phyloP scores from a whole-genome alignment of 2,797 vertebrate species.

The Muraenolepis orangiensis region DNA sequence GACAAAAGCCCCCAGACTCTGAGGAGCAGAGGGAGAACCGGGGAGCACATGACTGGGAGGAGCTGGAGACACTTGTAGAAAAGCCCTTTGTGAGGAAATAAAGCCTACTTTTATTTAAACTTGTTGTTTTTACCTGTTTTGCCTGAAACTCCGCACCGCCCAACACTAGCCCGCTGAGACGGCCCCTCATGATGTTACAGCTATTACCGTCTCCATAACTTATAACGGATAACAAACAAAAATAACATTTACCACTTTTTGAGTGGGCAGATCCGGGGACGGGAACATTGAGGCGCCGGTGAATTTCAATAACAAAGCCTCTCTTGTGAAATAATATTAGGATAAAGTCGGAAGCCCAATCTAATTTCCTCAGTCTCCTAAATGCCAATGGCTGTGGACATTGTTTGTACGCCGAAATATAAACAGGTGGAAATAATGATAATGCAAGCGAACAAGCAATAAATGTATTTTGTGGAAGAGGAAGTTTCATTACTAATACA shows the following conservation, averaged over 20 bases:
- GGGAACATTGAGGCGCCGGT: neutral
- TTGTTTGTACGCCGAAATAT: slow-evolving; percentile 21
- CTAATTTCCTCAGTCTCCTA: slow-evolving; percentile 16
- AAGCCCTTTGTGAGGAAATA: too few relatives aligned
- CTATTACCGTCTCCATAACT: neutral
- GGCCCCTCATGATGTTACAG: too few relatives aligned
- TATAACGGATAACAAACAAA: neutral
- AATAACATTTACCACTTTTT: too few relatives aligned
- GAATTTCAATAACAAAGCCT: slow-evolving; percentile 48
- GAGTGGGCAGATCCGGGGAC: too few relatives aligned
- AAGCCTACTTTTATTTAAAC: too few relatives aligned
- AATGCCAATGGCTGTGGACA: slow-evolving; percentile 36
- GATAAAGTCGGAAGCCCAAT: slow-evolving; percentile 23
- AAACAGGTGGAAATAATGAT: slow-evolving; percentile 33
- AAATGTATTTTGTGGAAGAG: slow-evolving; percentile 19
- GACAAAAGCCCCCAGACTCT: too few relatives aligned
- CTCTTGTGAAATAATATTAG: slow-evolving; percentile 27
- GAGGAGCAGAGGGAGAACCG: too few relatives aligned
- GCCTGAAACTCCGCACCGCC: too few relatives aligned
- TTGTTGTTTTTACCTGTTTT: too few relatives aligned
- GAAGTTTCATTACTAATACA: slow-evolving; percentile 15
- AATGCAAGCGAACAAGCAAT: slow-evolving; percentile 21
- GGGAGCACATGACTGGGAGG: too few relatives aligned
- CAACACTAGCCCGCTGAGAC: too few relatives aligned
- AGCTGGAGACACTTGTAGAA: too few relatives aligned